Base-by-base conservation (phyloP, 2,113 vertebrate genomes). In the Lonchura striata region DNA sequence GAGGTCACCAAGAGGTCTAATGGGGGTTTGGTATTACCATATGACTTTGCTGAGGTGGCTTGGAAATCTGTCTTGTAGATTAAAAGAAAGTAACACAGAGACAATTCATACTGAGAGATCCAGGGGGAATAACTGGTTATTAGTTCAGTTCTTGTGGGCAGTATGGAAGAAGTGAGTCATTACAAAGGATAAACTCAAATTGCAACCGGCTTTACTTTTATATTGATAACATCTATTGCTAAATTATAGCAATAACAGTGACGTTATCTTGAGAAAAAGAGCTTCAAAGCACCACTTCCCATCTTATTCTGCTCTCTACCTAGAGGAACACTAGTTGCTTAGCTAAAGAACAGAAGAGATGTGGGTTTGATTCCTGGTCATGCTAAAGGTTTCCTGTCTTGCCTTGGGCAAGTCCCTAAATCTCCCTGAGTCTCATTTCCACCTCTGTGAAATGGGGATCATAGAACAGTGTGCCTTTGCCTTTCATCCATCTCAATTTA, bases 181-280 rank as follows among this genome's bases (percentile, higher is more conserved):
- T 94, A 82, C 54, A 75, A 95, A 95, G 96, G 96, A 95, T 96
- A 97, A 95, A 95, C 82, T 96, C 87, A 96, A 96, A 97, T 97
- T 97, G 95, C 96, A 92, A 97, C 93, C 82, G 84, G 95, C 95
- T 96, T 97, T 97, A 93, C 90, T 96, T 97, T 91, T 85, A 59
- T 94, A 92, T 95, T 95, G 94, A 97, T 96, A 97, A 94, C 90
- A 97, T 97, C 96, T 95, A 94, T 95, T 76, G 64, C 93, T 95
- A 95, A 94, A 96, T 90, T 96, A 95, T 93, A 97, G 94, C 90
- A 95, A 97, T 96, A 97, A 96, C 94, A 97, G 90, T 97, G 96
- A 95, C 68, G 93, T 94, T 88, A 95, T 91, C 82, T 93, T 66
- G 90, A 94, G 90, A 95, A 91, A 93, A 93, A 91, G 85, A 63